These are phyloP conservation scores for Solenodon paradoxus DNA, from an alignment of 2,113 vertebrate genomes.

Conservation along the genomic window DNA sequence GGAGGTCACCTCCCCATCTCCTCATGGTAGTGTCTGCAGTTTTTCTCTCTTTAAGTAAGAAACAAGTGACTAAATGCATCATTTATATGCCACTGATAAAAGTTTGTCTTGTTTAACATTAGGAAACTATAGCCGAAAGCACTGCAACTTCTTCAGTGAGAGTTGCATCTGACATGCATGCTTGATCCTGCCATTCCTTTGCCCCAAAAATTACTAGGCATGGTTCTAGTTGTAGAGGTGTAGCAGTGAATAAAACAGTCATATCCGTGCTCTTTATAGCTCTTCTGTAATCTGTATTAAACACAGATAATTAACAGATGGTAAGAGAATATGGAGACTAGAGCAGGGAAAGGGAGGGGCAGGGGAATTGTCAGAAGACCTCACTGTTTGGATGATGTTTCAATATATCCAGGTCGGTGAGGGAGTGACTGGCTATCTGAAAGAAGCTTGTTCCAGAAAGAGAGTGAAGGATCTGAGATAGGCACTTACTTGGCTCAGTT, in stretches of 20 bases:
- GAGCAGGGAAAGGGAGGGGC: not conserved
- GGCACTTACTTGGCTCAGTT: not conserved
- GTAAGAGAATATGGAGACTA: not conserved
- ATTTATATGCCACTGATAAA: not conserved
- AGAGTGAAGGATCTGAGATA: not conserved
- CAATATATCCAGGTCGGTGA: not conserved
- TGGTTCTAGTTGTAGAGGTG: not conserved
- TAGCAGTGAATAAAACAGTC: not conserved
- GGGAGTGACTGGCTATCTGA: not conserved
- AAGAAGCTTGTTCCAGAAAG: not conserved
- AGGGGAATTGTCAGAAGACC: not conserved
- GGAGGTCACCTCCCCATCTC: not conserved
- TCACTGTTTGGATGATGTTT: not conserved
- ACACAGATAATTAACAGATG: not conserved
- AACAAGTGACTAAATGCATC: not conserved
- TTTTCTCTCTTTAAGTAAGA: slow-evolving; percentile 6
- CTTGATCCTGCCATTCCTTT: not conserved
- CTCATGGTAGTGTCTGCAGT: not conserved
- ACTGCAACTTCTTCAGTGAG: not conserved
- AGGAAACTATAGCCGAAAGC: not conserved
- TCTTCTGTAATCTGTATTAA: not conserved
- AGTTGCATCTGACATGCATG: not conserved
- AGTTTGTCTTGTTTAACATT: not conserved
- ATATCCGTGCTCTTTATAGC: not conserved
- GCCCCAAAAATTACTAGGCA: not conserved